Conservation (phyloP, 2,888 invertebrate genomes). For the Zeuzera pyrina region DNA sequence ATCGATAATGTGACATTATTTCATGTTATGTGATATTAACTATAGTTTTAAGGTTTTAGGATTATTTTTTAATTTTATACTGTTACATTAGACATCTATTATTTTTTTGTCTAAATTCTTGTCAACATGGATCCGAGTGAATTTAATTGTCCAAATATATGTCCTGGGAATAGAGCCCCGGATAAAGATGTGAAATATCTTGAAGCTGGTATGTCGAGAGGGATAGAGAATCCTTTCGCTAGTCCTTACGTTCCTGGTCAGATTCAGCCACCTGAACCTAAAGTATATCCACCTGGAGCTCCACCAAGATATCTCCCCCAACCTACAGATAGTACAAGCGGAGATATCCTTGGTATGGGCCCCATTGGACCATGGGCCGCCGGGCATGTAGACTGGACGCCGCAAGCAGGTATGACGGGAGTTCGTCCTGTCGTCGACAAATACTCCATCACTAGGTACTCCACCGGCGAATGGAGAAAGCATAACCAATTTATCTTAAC, state of each 20-base stretch:
- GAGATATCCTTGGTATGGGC: conserved; percentile 54
- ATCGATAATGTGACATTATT: too few relatives aligned
- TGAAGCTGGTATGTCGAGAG: conserved; percentile 21
- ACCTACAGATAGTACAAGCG: conserved; percentile 52
- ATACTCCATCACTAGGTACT: conserved; percentile 82
- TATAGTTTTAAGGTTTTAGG: neutral
- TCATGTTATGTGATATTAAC: neutral
- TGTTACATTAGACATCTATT: neutral
- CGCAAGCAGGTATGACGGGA: conserved; percentile 80
- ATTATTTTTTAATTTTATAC: neutral
- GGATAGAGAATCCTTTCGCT: conserved; percentile 21
- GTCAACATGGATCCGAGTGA: conserved; percentile 28
- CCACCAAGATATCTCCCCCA: conserved; percentile 58
- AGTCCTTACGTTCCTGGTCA: conserved; percentile 44
- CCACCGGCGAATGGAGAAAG: conserved; percentile 81
- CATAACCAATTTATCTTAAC: conserved; percentile 68
- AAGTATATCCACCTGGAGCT: conserved; percentile 38
- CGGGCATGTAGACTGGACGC: conserved; percentile 82
- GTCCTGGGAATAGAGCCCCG: conserved; percentile 23
- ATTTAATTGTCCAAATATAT: conserved; percentile 44
- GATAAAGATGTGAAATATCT: conserved; percentile 11
- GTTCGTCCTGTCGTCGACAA: conserved; percentile 84
- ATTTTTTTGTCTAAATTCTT: conserved; percentile 23
- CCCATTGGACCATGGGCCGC: conserved; percentile 81
- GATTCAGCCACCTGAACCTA: conserved; percentile 40